These are phyloP conservation scores for Caenorhabditis imperialis DNA, from an alignment of 2,888 invertebrate species.

Conservation along the genomic window DNA sequence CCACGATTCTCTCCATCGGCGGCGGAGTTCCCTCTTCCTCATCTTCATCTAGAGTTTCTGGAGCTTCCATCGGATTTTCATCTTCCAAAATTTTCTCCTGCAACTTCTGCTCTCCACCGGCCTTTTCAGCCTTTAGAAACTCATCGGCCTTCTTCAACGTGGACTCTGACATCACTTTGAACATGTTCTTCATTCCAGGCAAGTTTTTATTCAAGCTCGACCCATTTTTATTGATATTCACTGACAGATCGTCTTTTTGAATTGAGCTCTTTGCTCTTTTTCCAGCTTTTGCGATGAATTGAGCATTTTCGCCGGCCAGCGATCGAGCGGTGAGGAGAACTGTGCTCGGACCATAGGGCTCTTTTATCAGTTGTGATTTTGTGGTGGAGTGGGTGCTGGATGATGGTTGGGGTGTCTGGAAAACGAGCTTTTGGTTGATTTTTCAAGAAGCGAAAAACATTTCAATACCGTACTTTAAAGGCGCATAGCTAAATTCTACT, in stretches of 20 bases:
- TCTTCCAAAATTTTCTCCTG: neutral
- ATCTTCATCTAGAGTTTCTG: neutral
- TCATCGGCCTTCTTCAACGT: constrained; percentile 23
- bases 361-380: constrained; percentile 13
- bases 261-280: neutral
- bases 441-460: neutral
- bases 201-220: constrained; percentile 40
- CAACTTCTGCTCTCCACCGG: neutral
- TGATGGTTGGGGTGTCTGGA: constrained; percentile 9
- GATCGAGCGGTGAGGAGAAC: constrained; percentile 30
- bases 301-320: constrained; percentile 27
- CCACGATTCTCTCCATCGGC: constrained; percentile 9
- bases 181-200: constrained; percentile 51
- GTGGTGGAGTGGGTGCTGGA: constrained; percentile 4
- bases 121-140: constrained; percentile 7
- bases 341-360: constrained; percentile 11
- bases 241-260: neutral
- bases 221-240: constrained; percentile 19
- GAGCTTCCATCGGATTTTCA: neutral
- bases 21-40: constrained; percentile 13
- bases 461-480: neutral
- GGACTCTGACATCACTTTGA: constrained; percentile 35
- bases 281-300: constrained; percentile 24
- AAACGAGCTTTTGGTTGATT: neutral
- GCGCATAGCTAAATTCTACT: neutral